Conservation (phyloP, 2,113 vertebrate species). For the Ammospiza caudacuta region DNA sequence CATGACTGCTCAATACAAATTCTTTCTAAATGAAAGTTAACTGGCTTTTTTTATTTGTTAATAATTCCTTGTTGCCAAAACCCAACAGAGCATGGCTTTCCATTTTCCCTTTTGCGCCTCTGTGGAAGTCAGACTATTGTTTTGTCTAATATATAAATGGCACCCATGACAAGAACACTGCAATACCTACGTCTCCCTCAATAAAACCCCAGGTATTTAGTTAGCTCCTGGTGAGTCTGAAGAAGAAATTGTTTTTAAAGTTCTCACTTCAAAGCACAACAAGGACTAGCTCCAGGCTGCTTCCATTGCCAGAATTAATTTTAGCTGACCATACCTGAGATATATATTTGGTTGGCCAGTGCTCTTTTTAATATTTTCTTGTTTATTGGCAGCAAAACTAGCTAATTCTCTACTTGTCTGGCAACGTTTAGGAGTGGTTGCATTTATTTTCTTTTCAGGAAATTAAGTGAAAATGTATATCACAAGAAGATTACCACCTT, state of each 20-base stretch:
- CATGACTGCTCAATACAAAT: not conserved
- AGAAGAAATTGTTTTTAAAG: not conserved
- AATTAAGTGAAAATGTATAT: slow-evolving; percentile 30
- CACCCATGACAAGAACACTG: not conserved
- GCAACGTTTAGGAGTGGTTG: not conserved
- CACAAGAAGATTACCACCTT: not conserved
- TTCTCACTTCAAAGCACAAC: not conserved
- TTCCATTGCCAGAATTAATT: not conserved
- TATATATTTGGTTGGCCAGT: not conserved
- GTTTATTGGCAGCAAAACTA: not conserved
- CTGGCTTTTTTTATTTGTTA: not conserved
- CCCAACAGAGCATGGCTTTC: not conserved
- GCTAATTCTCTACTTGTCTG: not conserved
- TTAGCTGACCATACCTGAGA: not conserved
- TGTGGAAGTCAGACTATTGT: not conserved
- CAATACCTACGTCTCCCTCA: not conserved
- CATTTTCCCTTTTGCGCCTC: not conserved
- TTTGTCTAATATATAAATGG: not conserved
- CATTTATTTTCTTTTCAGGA: slow-evolving; percentile 7
- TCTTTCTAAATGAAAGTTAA: slow-evolving; percentile 1
- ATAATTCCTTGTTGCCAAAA: slow-evolving; percentile 25
- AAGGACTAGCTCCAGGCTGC: not conserved
- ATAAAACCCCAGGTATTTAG: not conserved
- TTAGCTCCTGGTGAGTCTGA: not conserved
- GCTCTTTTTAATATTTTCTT: not conserved